Base-by-base conservation (phyloP, 2,888 invertebrate genomes). In the Eudemis profundana region DNA sequence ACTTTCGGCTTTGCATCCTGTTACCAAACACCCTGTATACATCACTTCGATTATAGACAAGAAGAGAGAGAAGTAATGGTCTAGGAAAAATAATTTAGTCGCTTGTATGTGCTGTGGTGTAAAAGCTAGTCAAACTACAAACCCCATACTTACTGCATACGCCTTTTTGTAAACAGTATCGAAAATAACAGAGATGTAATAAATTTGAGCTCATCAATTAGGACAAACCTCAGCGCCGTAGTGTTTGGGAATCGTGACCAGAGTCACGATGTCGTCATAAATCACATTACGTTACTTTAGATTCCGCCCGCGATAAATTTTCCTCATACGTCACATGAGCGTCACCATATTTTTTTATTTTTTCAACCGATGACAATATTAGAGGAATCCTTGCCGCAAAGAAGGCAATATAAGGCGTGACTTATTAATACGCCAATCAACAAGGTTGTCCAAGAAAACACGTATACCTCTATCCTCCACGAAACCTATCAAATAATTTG, bases 201-300 rank as follows among this genome's bases (percentile, higher is more conserved):
- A 56, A 56, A 56, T 56, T 56, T 47, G 42, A 23, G 12, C 40
- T 44, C 67, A 68, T 71, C 72, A 72, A 73, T 72, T 70, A 70
- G 50, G 23, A 36, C 5, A 33, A 67, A 49, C 59, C 62, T 53
- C 46, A 14, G 54, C 64, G 60, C 42, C 57, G 27, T 51, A 42
- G 59, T 68, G 67, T 70, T 74, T 77, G 74, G 71, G 72, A 73
- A 75, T 75, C 78, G 77, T 78, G 81, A 72, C 69, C 70, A 54
- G 77, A 74, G 74, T 78, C 65, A 70, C 68, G 76, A 77, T 70
- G 72, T 65, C 72, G 42, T 44, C 63, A 72, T 81, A 81, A 79
- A 79, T 81, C 80, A 78, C 68, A 78, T 78, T 73, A 77, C 72
- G 69, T 73, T 76, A 77, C 75, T 71, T 72, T 74, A 72, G 71